A percentile compares a stretch with the other conserved stretches of the same genome.
Evolutionary conservation across 2,888 invertebrate species (phyloP).

Genomic region (Petrolisthes cinctipes): DNA sequence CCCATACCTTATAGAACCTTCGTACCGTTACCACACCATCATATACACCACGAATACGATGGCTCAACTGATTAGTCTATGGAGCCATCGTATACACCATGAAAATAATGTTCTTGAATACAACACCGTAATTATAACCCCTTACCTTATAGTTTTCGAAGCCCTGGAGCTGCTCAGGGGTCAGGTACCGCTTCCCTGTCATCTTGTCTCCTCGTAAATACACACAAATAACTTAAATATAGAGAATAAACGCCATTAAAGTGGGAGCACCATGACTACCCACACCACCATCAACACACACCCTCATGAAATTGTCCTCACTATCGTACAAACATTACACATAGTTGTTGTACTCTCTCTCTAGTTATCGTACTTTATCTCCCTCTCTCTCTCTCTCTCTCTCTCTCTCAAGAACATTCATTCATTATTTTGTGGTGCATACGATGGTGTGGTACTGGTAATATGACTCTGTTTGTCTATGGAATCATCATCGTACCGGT

Average conservation of each 20-base stretch:
- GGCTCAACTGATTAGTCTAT: no score
- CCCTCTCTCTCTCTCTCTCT: constrained; percentile 14
- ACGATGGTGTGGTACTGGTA: neutral
- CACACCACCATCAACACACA: neutral
- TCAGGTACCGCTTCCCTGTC: constrained; percentile 33
- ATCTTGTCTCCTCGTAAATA: constrained; percentile 18
- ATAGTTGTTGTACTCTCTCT: neutral
- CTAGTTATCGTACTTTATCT: neutral
- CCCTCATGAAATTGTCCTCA: no score
- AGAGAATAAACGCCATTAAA: neutral
- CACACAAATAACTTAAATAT: neutral
- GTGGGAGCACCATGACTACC: neutral
- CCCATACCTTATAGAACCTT: no score
- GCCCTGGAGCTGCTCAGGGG: constrained; percentile 52
- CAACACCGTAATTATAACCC: neutral
- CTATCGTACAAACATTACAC: no score
- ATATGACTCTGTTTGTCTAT: no score
- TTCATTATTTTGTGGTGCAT: neutral
- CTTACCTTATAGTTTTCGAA: constrained; percentile 60
- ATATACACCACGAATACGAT: no score
- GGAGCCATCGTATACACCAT: no score
- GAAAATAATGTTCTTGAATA: neutral
- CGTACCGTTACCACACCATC: no score
- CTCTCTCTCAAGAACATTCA: neutral
- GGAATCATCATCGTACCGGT: neutral